Conservation (phyloP, 2,888 invertebrate species). For the Oithona nana region DNA sequence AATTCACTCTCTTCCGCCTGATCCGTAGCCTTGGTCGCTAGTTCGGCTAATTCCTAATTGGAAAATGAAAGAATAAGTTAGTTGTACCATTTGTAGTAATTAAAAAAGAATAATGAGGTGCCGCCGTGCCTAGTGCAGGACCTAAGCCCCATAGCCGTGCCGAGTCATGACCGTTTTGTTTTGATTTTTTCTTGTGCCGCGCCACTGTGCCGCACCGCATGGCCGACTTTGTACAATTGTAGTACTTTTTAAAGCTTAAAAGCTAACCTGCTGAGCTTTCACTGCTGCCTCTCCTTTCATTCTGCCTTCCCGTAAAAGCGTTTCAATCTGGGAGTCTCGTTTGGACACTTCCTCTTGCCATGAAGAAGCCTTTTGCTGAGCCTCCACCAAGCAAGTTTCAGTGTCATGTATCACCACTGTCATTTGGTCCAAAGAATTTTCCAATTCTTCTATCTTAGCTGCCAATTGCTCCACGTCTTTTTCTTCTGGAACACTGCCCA, state of each 20-base stretch:
- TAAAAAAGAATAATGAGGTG: too few relatives aligned
- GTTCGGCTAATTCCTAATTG: background rate
- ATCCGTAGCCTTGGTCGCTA: background rate
- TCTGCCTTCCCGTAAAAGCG: background rate
- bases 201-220: too few relatives aligned
- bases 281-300: background rate
- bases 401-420: slow-evolving; percentile 30
- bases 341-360: background rate
- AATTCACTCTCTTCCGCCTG: background rate
- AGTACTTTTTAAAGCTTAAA: too few relatives aligned
- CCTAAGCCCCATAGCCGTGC: too few relatives aligned
- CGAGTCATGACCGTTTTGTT: too few relatives aligned
- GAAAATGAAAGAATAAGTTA: background rate
- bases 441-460: slow-evolving; percentile 22
- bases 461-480: slow-evolving; percentile 1
- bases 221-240: too few relatives aligned
- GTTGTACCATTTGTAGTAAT: too few relatives aligned
- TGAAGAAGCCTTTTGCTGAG: background rate
- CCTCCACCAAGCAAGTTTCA: background rate
- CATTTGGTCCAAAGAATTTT: slow-evolving; percentile 55
- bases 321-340: background rate
- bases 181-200: background rate
- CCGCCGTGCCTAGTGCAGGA: too few relatives aligned
- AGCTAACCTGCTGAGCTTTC: background rate
- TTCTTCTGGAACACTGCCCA: background rate